Conservation (phyloP, 2,888 invertebrate genomes). For the Rhyacophila evoluta region DNA sequence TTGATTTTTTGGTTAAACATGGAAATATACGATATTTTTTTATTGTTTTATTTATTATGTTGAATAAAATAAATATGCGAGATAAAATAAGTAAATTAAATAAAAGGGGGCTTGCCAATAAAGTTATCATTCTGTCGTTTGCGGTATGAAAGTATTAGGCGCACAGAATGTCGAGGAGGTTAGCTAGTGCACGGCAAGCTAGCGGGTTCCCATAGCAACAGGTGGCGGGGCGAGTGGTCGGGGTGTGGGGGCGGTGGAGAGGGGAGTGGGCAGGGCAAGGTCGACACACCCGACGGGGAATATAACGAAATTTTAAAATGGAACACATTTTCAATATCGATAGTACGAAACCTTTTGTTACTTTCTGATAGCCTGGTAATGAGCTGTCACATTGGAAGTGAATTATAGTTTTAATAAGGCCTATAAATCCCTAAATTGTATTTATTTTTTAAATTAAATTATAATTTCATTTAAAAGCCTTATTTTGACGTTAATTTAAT, state of each 20-base stretch:
- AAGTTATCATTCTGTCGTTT: neutral
- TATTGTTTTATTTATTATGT: too few relatives aligned
- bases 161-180: slow-evolving; percentile 19
- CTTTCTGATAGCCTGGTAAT: neutral
- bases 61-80: too few relatives aligned
- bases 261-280: slow-evolving; percentile 1
- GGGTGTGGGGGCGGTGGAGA: neutral
- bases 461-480: too few relatives aligned
- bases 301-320: slow-evolving; percentile 15
- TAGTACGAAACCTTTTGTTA: neutral
- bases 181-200: neutral
- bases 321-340: neutral
- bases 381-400: neutral
- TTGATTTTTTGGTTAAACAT: too few relatives aligned
- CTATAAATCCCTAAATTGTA: too few relatives aligned
- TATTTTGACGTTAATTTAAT: too few relatives aligned
- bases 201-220: slow-evolving; percentile 52
- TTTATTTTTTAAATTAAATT: too few relatives aligned
- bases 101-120: neutral
- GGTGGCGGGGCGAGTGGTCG: slow-evolving; percentile 36
- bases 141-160: slow-evolving; percentile 20
- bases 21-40: too few relatives aligned
- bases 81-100: too few relatives aligned
- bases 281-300: slow-evolving; percentile 16
- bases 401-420: too few relatives aligned